Base-by-base conservation (phyloP, 2,113 vertebrate species). In the Ictidomys tridecemlineatus region DNA sequence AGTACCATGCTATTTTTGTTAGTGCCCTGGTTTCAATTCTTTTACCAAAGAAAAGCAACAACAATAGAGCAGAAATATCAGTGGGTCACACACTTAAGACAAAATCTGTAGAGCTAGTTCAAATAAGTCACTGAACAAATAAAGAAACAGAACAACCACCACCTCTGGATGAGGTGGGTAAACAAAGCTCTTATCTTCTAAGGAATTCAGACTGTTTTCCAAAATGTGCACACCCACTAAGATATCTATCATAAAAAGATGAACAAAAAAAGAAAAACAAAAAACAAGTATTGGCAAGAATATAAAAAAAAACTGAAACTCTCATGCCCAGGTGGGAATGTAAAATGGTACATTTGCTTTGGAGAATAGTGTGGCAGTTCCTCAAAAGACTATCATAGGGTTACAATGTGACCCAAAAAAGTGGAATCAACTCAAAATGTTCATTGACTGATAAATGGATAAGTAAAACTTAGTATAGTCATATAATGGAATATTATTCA, bases 381-480 rank as follows among this genome's bases (percentile, higher is more conserved):
- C 85, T 89, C 78, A 85, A 92, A 95, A 89, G 10, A 73, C 53
- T 96, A 74, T 67, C 37, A 28, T 48, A 92, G 45, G 92, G 39
- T 89, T 78, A 61, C 69, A 4, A 20, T 45, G 42, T 76, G 63
- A 58, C 61, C 56, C 18, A 37, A 79, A 86, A 45, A 92, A 87
- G 28, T 87, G 5, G 56, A 91, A 94, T 73, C 24, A 45, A 80
- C 5, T 14, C 67, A 74, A 90, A 80, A 93, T 69, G 48, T 58
- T 45, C 45, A 93, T 61, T 67, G 85, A 9, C 39, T 89, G 85
- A 85, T 73, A 37, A 96, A 79, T 61, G 58, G 58, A 61, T 61
- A 61, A 61, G 58, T 65, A 18, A 76, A 85, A 92, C 92, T 67
- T 24, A 61, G 14, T 74, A 79, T 85, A 90, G 28, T 93, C 8